A percentile compares a stretch with the other conserved stretches of the same genome.
phyloP scores from a whole-genome alignment of 1,140 invertebrate species.

The Colletes gigas region DNA sequence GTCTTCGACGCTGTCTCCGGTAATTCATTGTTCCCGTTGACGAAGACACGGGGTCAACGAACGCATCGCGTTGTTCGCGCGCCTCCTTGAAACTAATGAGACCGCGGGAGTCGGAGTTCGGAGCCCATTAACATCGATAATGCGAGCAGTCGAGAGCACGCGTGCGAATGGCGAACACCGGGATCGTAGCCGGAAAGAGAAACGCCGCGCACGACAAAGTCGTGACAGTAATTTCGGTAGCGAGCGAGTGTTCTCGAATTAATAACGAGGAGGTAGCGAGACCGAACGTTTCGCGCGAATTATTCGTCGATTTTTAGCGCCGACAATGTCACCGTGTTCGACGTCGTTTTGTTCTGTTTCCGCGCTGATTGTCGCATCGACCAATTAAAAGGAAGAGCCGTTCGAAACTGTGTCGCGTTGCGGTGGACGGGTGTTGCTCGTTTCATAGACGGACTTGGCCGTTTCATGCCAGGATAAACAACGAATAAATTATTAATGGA shows the following conservation, averaged over 20 bases:
- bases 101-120: slow-evolving; percentile 11
- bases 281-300: too few relatives aligned
- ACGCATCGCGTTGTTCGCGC: slow-evolving; percentile 6
- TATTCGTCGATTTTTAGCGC: too few relatives aligned
- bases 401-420: too few relatives aligned
- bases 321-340: too few relatives aligned
- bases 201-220: too few relatives aligned
- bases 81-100: slow-evolving; percentile 35
- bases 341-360: too few relatives aligned
- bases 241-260: background rate
- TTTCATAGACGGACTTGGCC: too few relatives aligned
- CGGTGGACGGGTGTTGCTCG: background rate
- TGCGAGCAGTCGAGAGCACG: background rate
- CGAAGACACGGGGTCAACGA: slow-evolving; percentile 6
- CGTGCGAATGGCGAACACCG: slow-evolving; percentile 5
- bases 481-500: background rate
- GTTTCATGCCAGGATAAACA: background rate
- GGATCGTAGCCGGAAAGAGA: too few relatives aligned
- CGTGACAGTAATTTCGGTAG: slow-evolving; percentile 1
- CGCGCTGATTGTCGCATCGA: too few relatives aligned
- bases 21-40: background rate
- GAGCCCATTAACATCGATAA: slow-evolving; percentile 17
- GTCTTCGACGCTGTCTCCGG: background rate
- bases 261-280: too few relatives aligned
- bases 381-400: too few relatives aligned